Evolutionary conservation across 1,140 invertebrate species (phyloP).

Genomic region (Drosophila suzukii): DNA sequence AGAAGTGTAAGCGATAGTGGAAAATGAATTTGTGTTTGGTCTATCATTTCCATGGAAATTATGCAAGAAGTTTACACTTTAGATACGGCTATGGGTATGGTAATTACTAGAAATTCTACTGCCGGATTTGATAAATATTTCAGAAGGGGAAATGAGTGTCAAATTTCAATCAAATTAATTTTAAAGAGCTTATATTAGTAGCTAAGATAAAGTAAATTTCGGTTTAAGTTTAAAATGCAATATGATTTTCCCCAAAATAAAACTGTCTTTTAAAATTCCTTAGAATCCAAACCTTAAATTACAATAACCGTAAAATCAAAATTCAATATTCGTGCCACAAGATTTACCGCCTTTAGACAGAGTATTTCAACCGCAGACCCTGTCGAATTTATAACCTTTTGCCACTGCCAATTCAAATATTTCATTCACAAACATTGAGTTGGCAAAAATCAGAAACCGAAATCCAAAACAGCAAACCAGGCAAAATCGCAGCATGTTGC

Average conservation of each 20-base stretch:
- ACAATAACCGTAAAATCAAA: slow-evolving; percentile 22
- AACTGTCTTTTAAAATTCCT: slow-evolving; percentile 5
- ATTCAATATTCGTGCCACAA: slow-evolving; percentile 3
- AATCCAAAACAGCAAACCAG: slow-evolving; percentile 13
- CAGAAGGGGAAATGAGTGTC: neutral
- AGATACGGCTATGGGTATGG: slow-evolving; percentile 3
- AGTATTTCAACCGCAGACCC: neutral
- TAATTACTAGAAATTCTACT: slow-evolving; percentile 24
- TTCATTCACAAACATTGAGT: slow-evolving; percentile 36
- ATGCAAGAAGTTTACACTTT: slow-evolving; percentile 23
- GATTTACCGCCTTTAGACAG: slow-evolving; percentile 24
- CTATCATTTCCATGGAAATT: slow-evolving; percentile 38
- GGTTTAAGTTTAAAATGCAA: no score
- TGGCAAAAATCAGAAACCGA: slow-evolving; percentile 9
- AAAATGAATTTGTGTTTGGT: slow-evolving; percentile 28
- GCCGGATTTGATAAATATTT: neutral
- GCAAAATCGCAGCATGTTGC: slow-evolving; percentile 39
- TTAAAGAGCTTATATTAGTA: neutral
- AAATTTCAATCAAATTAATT: neutral
- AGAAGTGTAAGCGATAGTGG: slow-evolving; percentile 16
- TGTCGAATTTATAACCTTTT: slow-evolving; percentile 24
- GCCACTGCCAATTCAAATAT: slow-evolving; percentile 31
- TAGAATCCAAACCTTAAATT: neutral
- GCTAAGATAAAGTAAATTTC: neutral
- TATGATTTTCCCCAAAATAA: no score